A percentile compares a stretch with the other conserved stretches of the same genome.
Conservation (phyloP, 2,888 invertebrate species). For the Carcina quercana region DNA sequence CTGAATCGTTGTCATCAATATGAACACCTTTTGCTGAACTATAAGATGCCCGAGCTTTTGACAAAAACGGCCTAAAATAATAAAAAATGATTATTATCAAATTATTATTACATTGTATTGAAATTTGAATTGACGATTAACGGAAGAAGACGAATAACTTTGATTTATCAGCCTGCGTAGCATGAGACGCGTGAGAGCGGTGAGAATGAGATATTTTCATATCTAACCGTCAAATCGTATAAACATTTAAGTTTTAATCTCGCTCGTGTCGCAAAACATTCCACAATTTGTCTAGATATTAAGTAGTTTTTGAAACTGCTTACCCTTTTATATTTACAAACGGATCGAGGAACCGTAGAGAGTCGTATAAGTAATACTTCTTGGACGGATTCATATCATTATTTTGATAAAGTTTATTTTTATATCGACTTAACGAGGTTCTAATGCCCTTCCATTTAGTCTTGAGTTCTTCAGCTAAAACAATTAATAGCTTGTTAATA, state of each 20-base stretch:
- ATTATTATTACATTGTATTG: neutral
- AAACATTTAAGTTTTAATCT: too few species aligned
- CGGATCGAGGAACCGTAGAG: conserved; percentile 30
- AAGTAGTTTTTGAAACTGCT: too few species aligned
- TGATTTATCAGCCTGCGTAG: too few species aligned
- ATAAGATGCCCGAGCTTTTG: too few species aligned
- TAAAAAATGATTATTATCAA: neutral
- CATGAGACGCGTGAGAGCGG: too few species aligned
- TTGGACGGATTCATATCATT: conserved; percentile 15
- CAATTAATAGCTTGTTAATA: conserved; percentile 9
- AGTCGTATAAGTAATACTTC: conserved; percentile 34
- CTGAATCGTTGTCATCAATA: conserved; percentile 15
- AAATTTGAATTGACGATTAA: neutral
- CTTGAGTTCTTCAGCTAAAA: conserved; percentile 32
- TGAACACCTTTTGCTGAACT: too few species aligned
- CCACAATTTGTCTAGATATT: too few species aligned
- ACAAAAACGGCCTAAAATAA: too few species aligned
- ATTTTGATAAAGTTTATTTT: conserved; percentile 19
- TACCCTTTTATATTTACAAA: conserved; percentile 28
- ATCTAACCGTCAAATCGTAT: too few species aligned
- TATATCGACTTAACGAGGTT: conserved; percentile 32
- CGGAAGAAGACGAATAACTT: too few species aligned
- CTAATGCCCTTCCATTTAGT: conserved; percentile 37
- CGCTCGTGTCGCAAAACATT: too few species aligned
- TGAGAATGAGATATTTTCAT: too few species aligned